Evolutionary conservation across 1,140 invertebrate species (phyloP), one percentile per base, ranked within the genome.

Genomic region (Bradysia coprophila): DNA sequence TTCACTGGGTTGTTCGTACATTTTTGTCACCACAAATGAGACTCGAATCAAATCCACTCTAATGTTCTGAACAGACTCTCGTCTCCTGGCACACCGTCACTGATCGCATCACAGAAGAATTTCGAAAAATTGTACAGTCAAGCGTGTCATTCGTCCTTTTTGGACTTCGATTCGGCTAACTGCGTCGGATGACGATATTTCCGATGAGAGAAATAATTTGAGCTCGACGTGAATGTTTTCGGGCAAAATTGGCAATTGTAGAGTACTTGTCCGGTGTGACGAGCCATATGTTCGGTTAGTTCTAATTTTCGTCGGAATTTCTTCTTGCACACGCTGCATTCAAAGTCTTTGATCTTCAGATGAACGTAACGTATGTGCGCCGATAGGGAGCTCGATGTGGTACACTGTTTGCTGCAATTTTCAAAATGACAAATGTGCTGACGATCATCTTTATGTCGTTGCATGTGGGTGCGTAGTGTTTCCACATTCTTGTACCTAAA

Each of bases 151-250:
- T n/a, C n/a, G n/a, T n/a, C n/a, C n/a, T n/a, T n/a, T n/a, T n/a
- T n/a, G n/a, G n/a, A n/a, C n/a, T n/a, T n/a, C n/a, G n/a, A n/a
- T n/a, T n/a, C 36, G 9, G 10, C 18, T 9, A 11, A 38, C 18
- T 40, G 11, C 10, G 13, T 8, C 9, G 38, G 38, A 19, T 40
- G 38, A 11, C 21, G 10, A 40, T 13, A 20, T 40, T 40, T 40
- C 5, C 38, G 18, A 19, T 40, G 38, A 20, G 38, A 11, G 16
- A 40, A 40, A 19, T 21, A 40, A 19, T 40, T 40, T 9, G 38
- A 40, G 16, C 38, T 40, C 16, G 38, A 40, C 9, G 21, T 20
- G 16, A 40, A 40, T 4, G 38, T 40, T 40, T 40, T 40, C 13
- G 21, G 38, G 21, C 38, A 40, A 40, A 8, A 40, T 19, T 5